Evolutionary conservation across 2,888 invertebrate genomes (phyloP).

Genomic region (Catocala sponsa): DNA sequence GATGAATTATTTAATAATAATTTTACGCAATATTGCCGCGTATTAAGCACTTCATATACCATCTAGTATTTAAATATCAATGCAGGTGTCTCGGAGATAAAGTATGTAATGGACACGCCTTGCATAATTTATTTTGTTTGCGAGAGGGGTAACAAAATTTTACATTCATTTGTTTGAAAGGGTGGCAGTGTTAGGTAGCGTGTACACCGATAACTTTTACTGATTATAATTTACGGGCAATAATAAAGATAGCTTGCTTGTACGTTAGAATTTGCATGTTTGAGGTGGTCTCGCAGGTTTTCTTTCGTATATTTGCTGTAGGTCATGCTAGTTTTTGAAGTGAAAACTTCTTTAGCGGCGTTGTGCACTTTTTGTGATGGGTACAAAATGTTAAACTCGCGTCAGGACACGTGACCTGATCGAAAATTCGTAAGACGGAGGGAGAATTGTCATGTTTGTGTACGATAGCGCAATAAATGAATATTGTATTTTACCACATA

Average conservation of each 20-base stretch:
- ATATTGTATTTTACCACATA: no score
- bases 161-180: slow-evolving; percentile 64
- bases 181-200: slow-evolving; percentile 43
- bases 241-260: slow-evolving; percentile 12
- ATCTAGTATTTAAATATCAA: slow-evolving; percentile 26
- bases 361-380: no score
- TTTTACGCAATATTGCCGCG: no score
- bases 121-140: slow-evolving; percentile 73
- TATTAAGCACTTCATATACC: background rate
- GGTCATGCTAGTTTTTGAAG: no score
- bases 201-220: slow-evolving; percentile 29
- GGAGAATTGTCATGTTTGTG: no score
- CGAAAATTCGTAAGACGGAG: no score
- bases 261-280: slow-evolving; percentile 2
- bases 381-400: no score
- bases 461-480: no score
- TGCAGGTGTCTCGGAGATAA: slow-evolving; percentile 56
- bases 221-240: slow-evolving; percentile 17
- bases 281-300: background rate
- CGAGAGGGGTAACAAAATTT: slow-evolving; percentile 63
- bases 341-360: no score
- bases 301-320: no score
- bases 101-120: slow-evolving; percentile 68
- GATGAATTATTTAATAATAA: no score
- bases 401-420: no score